These are phyloP conservation scores for Rhinoderma darwinii DNA, from an alignment of 2,113 vertebrate genomes.

Conservation along the genomic window DNA sequence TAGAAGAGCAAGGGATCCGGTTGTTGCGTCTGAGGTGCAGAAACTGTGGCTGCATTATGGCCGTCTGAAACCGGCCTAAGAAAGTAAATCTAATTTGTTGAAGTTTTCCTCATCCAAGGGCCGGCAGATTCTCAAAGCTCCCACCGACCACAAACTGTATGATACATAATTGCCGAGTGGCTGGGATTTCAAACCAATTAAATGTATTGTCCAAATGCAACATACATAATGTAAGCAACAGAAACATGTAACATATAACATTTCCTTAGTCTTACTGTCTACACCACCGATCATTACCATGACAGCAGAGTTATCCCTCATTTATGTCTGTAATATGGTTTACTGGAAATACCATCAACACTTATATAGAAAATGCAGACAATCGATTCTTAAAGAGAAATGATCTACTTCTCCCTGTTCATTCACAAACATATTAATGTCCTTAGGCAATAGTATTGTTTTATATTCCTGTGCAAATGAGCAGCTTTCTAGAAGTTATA, in stretches of 20 bases:
- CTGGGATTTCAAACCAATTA: neutral
- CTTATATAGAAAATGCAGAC: neutral
- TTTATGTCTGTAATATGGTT: neutral
- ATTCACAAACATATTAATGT: too few species aligned
- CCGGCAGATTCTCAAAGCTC: neutral
- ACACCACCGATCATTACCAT: neutral
- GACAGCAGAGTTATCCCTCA: neutral
- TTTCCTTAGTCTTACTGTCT: neutral
- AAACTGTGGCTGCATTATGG: too few species aligned
- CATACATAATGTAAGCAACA: neutral
- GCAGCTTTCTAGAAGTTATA: neutral
- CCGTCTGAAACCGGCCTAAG: too few species aligned
- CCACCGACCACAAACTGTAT: neutral
- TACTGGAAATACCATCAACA: slow-evolving; percentile 19
- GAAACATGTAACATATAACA: neutral
- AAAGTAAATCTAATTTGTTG: neutral
- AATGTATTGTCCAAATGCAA: neutral
- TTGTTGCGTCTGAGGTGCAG: too few species aligned
- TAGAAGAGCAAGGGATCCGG: too few species aligned
- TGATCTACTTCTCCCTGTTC: too few species aligned
- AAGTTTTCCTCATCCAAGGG: neutral
- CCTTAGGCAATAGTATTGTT: neutral
- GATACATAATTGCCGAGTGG: neutral
- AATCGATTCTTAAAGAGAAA: neutral
- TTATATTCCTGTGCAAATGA: neutral